Conservation (phyloP, 2,888 invertebrate species). For the Abrostola tripartita region DNA sequence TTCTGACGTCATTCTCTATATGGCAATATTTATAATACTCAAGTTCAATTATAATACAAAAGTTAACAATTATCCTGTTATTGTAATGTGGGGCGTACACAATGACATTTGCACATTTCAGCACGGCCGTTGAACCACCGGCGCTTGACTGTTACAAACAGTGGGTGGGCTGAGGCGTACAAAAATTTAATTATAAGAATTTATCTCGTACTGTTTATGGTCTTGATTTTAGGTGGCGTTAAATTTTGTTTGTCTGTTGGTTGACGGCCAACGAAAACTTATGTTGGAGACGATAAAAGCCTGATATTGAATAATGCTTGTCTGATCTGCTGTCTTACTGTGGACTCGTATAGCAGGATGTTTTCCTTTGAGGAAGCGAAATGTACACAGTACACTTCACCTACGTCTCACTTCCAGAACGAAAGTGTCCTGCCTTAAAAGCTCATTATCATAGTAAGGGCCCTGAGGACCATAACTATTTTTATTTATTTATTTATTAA, state of each 20-base stretch:
- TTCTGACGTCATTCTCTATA: background rate
- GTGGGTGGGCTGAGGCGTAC: constrained; percentile 53
- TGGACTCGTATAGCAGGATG: too few relatives aligned
- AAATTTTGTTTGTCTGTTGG: constrained; percentile 1
- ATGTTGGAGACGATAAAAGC: background rate
- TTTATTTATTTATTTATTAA: too few relatives aligned
- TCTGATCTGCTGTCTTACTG: too few relatives aligned
- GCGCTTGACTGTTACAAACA: constrained; percentile 42
- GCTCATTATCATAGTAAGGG: too few relatives aligned
- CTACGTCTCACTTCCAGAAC: too few relatives aligned
- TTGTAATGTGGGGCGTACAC: constrained; percentile 62
- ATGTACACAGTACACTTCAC: too few relatives aligned
- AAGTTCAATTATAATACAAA: constrained; percentile 28
- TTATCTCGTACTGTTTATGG: constrained; percentile 32
- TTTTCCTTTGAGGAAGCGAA: too few relatives aligned
- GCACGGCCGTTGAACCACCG: constrained; percentile 70
- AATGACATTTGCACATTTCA: constrained; percentile 77
- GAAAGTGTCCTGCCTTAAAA: too few relatives aligned
- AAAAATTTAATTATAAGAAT: constrained; percentile 56
- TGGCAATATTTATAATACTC: constrained; percentile 3
- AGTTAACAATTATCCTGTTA: constrained; percentile 63
- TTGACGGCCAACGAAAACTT: background rate
- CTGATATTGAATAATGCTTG: too few relatives aligned
- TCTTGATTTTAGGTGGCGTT: constrained; percentile 16
- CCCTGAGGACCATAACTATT: too few relatives aligned